Percentiles rank a stretch among this genome's conserved stretches.
phyloP scores from a whole-genome alignment of 2,113 vertebrate genomes.

The Lota lota region DNA sequence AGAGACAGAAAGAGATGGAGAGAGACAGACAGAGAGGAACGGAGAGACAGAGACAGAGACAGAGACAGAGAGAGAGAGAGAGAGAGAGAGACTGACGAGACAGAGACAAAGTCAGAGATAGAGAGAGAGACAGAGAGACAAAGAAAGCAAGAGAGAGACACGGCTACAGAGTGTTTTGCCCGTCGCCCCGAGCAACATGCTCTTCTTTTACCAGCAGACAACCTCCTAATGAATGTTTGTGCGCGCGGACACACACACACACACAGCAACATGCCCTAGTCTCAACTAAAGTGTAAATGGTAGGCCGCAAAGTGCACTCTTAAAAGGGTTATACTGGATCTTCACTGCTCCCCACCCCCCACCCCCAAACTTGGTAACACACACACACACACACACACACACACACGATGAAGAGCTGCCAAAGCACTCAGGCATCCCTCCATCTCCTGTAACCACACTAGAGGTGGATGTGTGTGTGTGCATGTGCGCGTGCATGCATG shows the following conservation, averaged over 20 bases:
- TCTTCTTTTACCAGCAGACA: no score
- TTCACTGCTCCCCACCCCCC: constrained; percentile 1
- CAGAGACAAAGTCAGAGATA: no score
- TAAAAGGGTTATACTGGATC: constrained; percentile 31
- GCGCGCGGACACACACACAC: neutral
- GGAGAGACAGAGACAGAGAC: no score
- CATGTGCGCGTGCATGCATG: neutral
- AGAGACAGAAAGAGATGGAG: no score
- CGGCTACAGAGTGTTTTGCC: no score
- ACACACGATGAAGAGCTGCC: constrained; percentile 15
- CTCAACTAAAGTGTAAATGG: constrained; percentile 37
- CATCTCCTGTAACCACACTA: constrained; percentile 26
- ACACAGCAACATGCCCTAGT: constrained; percentile 4
- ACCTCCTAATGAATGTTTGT: no score
- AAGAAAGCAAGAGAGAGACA: no score
- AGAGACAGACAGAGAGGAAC: no score
- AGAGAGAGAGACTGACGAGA: no score
- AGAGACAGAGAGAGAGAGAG: no score
- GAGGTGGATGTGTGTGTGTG: constrained; percentile 10
- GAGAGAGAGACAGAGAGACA: no score
- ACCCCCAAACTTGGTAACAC: neutral
- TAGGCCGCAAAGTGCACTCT: constrained; percentile 26
- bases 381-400: constrained; percentile 37
- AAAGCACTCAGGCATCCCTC: constrained; percentile 45
- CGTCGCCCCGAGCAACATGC: no score